Conservation (phyloP, 2,888 invertebrate genomes). For the Dioctria linearis region DNA sequence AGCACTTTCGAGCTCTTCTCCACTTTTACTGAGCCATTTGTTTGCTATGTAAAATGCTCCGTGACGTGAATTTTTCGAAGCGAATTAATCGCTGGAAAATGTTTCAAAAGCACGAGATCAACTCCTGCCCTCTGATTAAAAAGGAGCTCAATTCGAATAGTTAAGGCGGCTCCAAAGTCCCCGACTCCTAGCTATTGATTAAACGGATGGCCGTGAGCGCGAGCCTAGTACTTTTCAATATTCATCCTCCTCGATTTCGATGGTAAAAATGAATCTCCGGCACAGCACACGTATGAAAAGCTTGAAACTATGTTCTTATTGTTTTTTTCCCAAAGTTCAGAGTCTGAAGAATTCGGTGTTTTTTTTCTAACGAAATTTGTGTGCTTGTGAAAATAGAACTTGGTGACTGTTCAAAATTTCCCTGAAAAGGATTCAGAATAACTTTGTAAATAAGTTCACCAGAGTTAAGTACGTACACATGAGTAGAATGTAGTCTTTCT, state of each 20-base stretch:
- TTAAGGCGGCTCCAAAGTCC: not conserved
- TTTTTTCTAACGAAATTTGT: conserved; percentile 37
- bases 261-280: conserved; percentile 15
- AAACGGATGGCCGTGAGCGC: not conserved
- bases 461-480: conserved; percentile 17
- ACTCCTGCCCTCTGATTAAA: not conserved
- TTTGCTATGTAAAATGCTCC: conserved; percentile 48
- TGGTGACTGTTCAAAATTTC: conserved; percentile 1
- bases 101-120: conserved; percentile 29
- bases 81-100: conserved; percentile 49
- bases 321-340: conserved; percentile 7
- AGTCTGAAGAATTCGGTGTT: conserved; percentile 29
- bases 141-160: conserved; percentile 18
- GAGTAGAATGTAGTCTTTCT: conserved; percentile 22
- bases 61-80: conserved; percentile 52
- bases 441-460: conserved; percentile 41
- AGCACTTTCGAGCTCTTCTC: conserved; percentile 52
- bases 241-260: conserved; percentile 17
- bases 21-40: conserved; percentile 52
- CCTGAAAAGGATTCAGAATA: conserved; percentile 2
- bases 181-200: conserved; percentile 24
- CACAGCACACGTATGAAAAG: conserved; percentile 9
- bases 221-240: conserved; percentile 38
- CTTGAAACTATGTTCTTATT: not conserved
- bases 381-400: not conserved